These are phyloP conservation scores for Oeneis ivallda DNA, from an alignment of 2,888 invertebrate species.

Conservation along the genomic window DNA sequence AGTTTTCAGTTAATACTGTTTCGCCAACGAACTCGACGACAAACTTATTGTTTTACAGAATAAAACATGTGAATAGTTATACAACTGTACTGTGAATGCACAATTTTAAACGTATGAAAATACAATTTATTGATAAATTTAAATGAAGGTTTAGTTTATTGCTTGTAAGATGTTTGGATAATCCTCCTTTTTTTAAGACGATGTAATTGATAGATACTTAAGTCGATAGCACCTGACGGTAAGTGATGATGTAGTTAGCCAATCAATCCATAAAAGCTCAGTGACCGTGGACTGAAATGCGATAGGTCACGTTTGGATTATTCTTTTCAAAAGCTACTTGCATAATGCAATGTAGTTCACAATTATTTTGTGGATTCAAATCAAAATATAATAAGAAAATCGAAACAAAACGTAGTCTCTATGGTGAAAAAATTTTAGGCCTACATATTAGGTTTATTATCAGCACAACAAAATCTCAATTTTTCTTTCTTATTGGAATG, in stretches of 20 bases:
- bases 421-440: too few species aligned
- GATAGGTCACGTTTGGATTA: too few species aligned
- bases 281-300: too few species aligned
- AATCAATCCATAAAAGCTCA: not conserved
- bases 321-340: too few species aligned
- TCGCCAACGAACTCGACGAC: not conserved
- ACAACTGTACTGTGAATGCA: not conserved
- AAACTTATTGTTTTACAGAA: not conserved
- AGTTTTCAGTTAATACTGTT: not conserved
- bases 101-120: slow-evolving; percentile 2
- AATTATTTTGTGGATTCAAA: too few species aligned
- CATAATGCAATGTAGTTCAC: too few species aligned
- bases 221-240: not conserved
- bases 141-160: slow-evolving; percentile 6
- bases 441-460: too few species aligned
- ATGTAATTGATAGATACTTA: slow-evolving; percentile 4
- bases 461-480: too few species aligned
- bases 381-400: too few species aligned
- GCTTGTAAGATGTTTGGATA: not conserved
- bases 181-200: not conserved
- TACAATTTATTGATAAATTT: slow-evolving; percentile 17
- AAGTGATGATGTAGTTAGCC: not conserved
- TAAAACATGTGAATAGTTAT: not conserved
- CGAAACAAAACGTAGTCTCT: too few species aligned
- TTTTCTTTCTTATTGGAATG: too few species aligned